Evolutionary conservation across 2,888 invertebrate species (phyloP).

Genomic region (Nomada flava): DNA sequence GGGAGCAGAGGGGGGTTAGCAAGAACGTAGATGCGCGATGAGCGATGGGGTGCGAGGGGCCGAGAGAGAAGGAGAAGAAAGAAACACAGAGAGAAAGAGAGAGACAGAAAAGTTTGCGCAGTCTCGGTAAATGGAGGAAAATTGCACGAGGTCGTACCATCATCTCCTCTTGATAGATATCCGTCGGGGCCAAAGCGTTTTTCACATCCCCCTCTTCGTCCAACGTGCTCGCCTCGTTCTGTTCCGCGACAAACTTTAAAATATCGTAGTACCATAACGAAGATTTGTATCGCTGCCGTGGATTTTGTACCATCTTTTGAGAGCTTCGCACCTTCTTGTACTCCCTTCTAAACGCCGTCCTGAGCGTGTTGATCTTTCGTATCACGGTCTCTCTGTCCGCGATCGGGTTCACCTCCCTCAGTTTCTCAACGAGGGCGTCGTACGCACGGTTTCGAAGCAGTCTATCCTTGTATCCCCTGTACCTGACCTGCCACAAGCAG

Average conservation of each 20-base stretch:
- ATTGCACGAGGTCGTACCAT: slow-evolving; percentile 50
- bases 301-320: slow-evolving; percentile 26
- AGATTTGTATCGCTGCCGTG: slow-evolving; percentile 47
- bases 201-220: slow-evolving; percentile 44
- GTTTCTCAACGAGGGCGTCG: slow-evolving; percentile 56
- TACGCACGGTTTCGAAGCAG: slow-evolving; percentile 58
- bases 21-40: background rate
- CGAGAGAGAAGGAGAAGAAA: background rate
- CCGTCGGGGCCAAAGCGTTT: slow-evolving; percentile 22
- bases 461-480: slow-evolving; percentile 62
- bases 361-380: slow-evolving; percentile 64
- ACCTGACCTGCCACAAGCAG: slow-evolving; percentile 68
- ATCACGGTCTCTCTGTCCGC: slow-evolving; percentile 65
- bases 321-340: slow-evolving; percentile 62
- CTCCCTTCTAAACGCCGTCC: slow-evolving; percentile 66
- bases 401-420: slow-evolving; percentile 57
- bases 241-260: slow-evolving; percentile 65
- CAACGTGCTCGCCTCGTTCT: slow-evolving; percentile 46
- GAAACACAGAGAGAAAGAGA: background rate
- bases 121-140: slow-evolving; percentile 18
- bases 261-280: slow-evolving; percentile 69
- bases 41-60: background rate
- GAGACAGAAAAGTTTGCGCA: background rate
- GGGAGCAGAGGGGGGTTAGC: background rate
- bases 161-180: slow-evolving; percentile 52